Evolutionary conservation across 2,888 invertebrate species (phyloP).

Genomic region (Uloborus plumipes): DNA sequence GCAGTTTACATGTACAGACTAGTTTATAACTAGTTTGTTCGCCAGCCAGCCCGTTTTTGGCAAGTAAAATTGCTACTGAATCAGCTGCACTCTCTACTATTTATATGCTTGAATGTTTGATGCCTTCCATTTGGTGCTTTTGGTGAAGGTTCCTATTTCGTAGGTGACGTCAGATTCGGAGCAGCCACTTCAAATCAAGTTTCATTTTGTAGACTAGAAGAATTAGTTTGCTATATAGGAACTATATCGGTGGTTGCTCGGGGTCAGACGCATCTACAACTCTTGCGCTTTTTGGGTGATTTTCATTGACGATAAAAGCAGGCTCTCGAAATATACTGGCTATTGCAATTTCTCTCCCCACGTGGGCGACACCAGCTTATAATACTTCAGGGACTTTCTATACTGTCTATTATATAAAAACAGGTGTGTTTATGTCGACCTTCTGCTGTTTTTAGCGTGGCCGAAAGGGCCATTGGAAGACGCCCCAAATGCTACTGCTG

Average conservation of each 20-base stretch:
- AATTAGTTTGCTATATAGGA: neutral
- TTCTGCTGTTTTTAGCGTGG: slow-evolving; percentile 7
- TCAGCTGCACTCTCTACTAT: neutral
- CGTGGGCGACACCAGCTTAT: slow-evolving; percentile 45
- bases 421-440: slow-evolving; percentile 14
- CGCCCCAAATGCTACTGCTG: slow-evolving; percentile 1
- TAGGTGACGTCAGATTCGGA: slow-evolving; percentile 11
- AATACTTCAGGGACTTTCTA: slow-evolving; percentile 62
- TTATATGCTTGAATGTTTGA: slow-evolving; percentile 44
- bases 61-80: neutral
- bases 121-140: slow-evolving; percentile 61
- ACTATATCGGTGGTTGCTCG: neutral
- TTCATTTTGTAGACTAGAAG: slow-evolving; percentile 48
- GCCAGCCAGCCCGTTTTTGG: neutral
- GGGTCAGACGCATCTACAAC: slow-evolving; percentile 24
- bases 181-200: slow-evolving; percentile 1
- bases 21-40: no score
- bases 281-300: slow-evolving; percentile 15
- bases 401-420: slow-evolving; percentile 1
- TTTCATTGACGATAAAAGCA: slow-evolving; percentile 4
- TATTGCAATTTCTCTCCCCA: slow-evolving; percentile 25
- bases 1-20: no score
- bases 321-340: slow-evolving; percentile 30
- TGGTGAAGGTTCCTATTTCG: slow-evolving; percentile 64
- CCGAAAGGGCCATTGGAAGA: slow-evolving; percentile 2